phyloP scores from a whole-genome alignment of 2,797 vertebrate species.

The Premnoplex brunnescens region DNA sequence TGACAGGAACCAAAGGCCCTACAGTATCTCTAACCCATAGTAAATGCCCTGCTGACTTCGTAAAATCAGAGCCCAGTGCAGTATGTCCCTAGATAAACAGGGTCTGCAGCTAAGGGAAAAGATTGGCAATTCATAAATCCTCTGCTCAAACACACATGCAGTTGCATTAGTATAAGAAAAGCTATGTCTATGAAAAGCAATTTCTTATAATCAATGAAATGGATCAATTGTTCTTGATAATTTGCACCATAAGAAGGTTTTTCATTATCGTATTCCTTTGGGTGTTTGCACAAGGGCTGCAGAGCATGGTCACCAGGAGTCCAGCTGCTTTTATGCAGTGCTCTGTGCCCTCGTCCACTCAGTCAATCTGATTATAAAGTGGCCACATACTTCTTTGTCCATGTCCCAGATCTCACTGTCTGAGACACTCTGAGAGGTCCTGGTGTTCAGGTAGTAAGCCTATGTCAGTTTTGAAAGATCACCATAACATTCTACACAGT shows the following conservation, averaged over 20 bases:
- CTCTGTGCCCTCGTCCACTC: not conserved
- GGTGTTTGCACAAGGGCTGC: not conserved
- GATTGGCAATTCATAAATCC: not conserved
- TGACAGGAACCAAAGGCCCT: not conserved
- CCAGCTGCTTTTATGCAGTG: not conserved
- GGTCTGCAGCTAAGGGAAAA: not conserved
- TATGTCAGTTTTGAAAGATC: not conserved
- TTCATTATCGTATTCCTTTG: not conserved
- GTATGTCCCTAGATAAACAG: not conserved
- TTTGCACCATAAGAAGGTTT: not conserved
- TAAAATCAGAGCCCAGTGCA: not conserved
- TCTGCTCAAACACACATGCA: not conserved
- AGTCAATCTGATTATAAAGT: not conserved
- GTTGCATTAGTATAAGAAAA: not conserved
- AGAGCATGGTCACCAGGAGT: not conserved
- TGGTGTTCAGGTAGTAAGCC: not conserved
- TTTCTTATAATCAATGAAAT: not conserved
- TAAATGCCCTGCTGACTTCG: not conserved
- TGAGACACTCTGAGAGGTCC: not conserved
- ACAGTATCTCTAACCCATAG: not conserved
- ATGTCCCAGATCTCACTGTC: not conserved
- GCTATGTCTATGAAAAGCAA: not conserved
- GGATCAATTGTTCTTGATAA: not conserved
- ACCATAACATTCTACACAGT: not conserved
- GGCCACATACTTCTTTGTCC: not conserved